Evolutionary conservation across 2,888 invertebrate species (phyloP), one percentile per base, ranked within the genome.

Genomic region (Coecobrya sp.): DNA sequence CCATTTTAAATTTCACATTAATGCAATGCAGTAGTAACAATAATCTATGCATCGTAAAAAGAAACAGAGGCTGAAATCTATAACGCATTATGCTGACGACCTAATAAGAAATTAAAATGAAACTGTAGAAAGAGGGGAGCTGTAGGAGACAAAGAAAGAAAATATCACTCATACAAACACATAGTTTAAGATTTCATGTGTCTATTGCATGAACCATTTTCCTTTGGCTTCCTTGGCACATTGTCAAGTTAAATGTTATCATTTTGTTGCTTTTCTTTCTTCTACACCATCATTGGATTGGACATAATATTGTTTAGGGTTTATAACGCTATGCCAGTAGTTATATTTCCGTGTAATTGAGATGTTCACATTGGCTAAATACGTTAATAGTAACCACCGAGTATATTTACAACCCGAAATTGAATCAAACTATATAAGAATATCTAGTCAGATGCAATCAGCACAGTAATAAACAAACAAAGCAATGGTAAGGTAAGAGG

Each of bases 241-340:
- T 59, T 84, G 84, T 62, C 84, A 84, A 84, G 62, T 59, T 45
- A 84, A 84, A 36, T 62, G 13, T 22, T 70, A 70, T 30, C 36
- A 13, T 65, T 30, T 36, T 70, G 16, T 36, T 70, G 30, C n/a
- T 36, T 16, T 36, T 30, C 27, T 30, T 52, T 49, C 25, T 11
- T 36, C 2, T 52, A 36, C 30, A 55, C 25, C 3, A 25, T 16
- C 30, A 45, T 27, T 55, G 10, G 27, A 70, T 5, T 19, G 19
- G 1, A 70, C 36, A 70, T 27, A 25, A 65, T 27, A 1, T 49
- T 49, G 49, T 10, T 49, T 42, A 7, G 49, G 49, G 11, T 49
- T 13, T 49, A n/a, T n/a, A n/a, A n/a, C n/a, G n/a, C n/a, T n/a
- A n/a, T n/a, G n/a, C n/a, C 0, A 16, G 65, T 27, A n/a, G n/a